phyloP scores from a whole-genome alignment of 2,888 invertebrate species.

The Lutraria lutraria region DNA sequence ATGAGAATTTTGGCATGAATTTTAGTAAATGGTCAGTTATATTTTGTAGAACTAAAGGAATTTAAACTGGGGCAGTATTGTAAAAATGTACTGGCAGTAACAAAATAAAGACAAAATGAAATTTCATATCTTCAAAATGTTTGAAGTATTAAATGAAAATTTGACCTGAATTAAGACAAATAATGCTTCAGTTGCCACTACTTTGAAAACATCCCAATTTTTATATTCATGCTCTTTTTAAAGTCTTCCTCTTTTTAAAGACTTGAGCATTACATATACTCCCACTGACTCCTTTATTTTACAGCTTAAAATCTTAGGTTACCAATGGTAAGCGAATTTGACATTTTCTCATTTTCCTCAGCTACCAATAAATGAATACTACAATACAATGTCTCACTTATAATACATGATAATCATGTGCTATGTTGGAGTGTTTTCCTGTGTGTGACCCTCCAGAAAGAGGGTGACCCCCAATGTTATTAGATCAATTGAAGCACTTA shows the following conservation, averaged over 20 bases:
- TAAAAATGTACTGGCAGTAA: no score
- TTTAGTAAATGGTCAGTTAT: no score
- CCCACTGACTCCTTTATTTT: background rate
- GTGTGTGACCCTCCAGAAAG: background rate
- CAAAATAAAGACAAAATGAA: no score
- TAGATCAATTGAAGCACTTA: constrained; percentile 43
- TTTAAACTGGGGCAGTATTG: no score
- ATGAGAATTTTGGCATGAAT: no score
- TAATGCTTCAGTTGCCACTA: no score
- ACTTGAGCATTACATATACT: background rate
- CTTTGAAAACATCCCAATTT: no score
- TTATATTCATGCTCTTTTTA: no score
- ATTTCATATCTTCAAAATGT: no score
- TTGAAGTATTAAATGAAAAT: no score
- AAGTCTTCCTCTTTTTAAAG: background rate
- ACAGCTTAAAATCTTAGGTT: background rate
- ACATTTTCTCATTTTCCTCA: background rate
- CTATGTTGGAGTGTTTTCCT: constrained; percentile 24
- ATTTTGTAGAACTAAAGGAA: no score
- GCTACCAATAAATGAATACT: background rate
- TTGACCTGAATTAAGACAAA: no score
- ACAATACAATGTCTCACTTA: background rate
- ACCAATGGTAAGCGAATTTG: background rate
- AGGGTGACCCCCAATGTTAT: constrained; percentile 49
- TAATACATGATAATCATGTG: constrained; percentile 23